phyloP scores from a whole-genome alignment of 2,113 vertebrate species.

The Zosterops lateralis region DNA sequence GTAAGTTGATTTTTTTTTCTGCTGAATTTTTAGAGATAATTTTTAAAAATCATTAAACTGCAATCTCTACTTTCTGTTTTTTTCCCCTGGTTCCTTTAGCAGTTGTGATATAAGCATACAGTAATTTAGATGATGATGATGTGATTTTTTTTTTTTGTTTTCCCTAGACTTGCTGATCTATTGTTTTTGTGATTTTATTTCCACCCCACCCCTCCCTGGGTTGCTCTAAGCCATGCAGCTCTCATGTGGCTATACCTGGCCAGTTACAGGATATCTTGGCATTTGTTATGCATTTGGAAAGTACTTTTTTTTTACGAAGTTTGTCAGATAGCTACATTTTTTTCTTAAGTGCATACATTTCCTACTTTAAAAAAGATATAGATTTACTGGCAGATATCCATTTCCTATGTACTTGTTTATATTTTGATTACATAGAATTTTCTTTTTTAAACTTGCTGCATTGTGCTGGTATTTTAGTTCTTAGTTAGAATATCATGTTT shows the following conservation, averaged over 20 bases:
- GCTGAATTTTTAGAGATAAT: slow-evolving; percentile 46
- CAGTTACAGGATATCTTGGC: slow-evolving; percentile 68
- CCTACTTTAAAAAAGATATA: slow-evolving; percentile 62
- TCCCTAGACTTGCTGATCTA: slow-evolving; percentile 15
- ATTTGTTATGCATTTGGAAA: slow-evolving; percentile 69
- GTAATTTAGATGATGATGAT: slow-evolving; percentile 57
- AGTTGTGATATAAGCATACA: slow-evolving; percentile 57
- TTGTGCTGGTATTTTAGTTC: slow-evolving; percentile 76
- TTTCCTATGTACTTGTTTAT: slow-evolving; percentile 79
- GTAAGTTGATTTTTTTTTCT: slow-evolving; percentile 60
- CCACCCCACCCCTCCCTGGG: background rate
- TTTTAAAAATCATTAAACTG: slow-evolving; percentile 54
- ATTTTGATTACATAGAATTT: slow-evolving; percentile 74
- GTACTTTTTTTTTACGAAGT: slow-evolving; percentile 43
- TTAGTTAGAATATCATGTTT: slow-evolving; percentile 72
- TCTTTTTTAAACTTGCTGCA: slow-evolving; percentile 74
- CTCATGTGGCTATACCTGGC: slow-evolving; percentile 64
- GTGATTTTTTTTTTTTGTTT: background rate
- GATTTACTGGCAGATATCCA: slow-evolving; percentile 71
- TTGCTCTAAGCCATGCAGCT: slow-evolving; percentile 63
- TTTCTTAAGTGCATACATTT: slow-evolving; percentile 71
- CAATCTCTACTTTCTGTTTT: background rate
- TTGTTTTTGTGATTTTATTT: slow-evolving; percentile 27
- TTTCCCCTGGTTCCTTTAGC: slow-evolving; percentile 1
- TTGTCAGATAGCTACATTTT: slow-evolving; percentile 62